Conservation (phyloP, 2,113 vertebrate genomes). For the Otocyon megalotis region DNA sequence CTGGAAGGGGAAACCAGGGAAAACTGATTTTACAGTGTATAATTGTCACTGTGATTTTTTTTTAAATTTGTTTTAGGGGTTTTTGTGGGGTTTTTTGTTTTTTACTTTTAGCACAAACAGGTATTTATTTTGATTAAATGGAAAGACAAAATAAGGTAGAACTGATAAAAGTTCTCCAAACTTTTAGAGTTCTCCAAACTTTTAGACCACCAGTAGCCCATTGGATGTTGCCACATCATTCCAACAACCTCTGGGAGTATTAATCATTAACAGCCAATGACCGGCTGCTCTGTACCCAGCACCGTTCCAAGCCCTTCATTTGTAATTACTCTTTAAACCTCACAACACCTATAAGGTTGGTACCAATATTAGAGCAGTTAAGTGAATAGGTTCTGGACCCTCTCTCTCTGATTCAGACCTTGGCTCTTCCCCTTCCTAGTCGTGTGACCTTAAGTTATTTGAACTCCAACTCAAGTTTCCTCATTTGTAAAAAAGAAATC, state of each 20-base stretch:
- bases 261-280: background rate
- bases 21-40: background rate
- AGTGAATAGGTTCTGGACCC: background rate
- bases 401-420: background rate
- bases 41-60: background rate
- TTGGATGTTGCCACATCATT: background rate
- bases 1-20: background rate
- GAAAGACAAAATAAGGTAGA: background rate
- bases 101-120: background rate
- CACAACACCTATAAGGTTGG: background rate
- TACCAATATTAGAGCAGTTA: background rate
- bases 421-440: background rate
- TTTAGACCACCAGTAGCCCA: background rate
- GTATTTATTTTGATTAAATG: background rate
- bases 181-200: background rate
- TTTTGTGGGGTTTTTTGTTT: background rate
- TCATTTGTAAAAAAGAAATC: background rate
- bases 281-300: background rate
- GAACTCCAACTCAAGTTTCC: background rate
- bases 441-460: background rate
- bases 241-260: background rate
- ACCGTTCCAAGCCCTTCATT: background rate
- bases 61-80: background rate
- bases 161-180: background rate
- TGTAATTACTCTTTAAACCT: background rate